Evolutionary conservation across 2,797 vertebrate species (phyloP), one percentile per base, ranked within the genome.

Genomic region (Vultur gryphus): DNA sequence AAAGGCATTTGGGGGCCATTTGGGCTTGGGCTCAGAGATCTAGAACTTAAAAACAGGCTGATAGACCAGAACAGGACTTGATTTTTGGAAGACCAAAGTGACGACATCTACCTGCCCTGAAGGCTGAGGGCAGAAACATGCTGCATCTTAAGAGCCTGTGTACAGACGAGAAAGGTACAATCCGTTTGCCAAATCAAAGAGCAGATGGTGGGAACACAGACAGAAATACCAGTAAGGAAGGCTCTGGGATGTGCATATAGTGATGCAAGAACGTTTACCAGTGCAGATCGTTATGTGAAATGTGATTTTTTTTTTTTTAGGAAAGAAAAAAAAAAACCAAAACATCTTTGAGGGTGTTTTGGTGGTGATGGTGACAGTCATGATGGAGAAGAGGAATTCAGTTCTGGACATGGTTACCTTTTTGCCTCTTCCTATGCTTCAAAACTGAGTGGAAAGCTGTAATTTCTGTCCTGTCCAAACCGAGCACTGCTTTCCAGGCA

Each of bases 121-220:
- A 84, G n/a, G 66, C 21, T 69, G 70, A 77, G n/a, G 19, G 28
- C 28, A 84, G 35, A 91, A 72, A 26, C 41, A 35, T 1, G 1
- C 16, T 51, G 0, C 16, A 5, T 65, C 31, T 58, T 69, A 72
- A 65, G 15, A 73, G 17, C 29, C 37, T 6, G 0, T 2, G 0
- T 14, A 3, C 6, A 1, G 14, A 48, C 1, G 5, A 26, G 20
- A 84, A 84, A 64, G 35, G 7, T 64, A 25, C 12, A 37, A 3
- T 64, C 12, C 3, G 3, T 89, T 69, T 82, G 33, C 16, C 9
- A 88, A 62, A 70, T 41, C 46, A 44, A 87, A 65, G 51, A 73
- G 37, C 19, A 49, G 14, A 19, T 62, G 29, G 1, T 4, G 3
- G 78, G 41, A 55, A 75, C 41, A 58, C 29, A 41, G 20, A 39